These are phyloP conservation scores for Bubalus kerabau DNA, from an alignment of 2,113 vertebrate species.

Conservation along the genomic window DNA sequence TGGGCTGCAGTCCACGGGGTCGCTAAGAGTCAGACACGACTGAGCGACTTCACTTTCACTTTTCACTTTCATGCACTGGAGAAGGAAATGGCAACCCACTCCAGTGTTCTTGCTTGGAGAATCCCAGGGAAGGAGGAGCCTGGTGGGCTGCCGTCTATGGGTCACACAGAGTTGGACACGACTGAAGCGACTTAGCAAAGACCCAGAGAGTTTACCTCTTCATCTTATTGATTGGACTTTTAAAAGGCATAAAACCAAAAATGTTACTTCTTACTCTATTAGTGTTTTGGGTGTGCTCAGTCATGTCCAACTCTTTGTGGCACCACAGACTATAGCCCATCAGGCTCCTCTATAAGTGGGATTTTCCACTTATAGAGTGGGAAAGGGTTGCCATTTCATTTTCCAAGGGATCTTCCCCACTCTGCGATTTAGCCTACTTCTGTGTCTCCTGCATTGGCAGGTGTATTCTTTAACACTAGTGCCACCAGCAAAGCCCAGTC, in stretches of 20 bases:
- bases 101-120: not conserved
- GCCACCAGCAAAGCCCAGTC: not conserved
- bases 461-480: not conserved
- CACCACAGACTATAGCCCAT: not conserved
- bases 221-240: not conserved
- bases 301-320: not conserved
- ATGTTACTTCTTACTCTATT: not conserved
- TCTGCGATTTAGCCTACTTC: not conserved
- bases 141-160: not conserved
- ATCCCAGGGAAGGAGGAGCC: not conserved
- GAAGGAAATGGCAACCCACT: not conserved
- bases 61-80: not conserved
- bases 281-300: not conserved
- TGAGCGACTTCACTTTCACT: not conserved
- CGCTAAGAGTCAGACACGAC: not conserved
- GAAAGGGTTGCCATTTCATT: not conserved
- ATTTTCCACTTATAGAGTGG: not conserved
- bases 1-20: too few species aligned
- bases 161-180: fast-evolving
- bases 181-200: too few species aligned
- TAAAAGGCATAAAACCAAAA: not conserved
- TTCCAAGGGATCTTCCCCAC: not conserved
- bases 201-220: not conserved
- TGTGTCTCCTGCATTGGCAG: not conserved
- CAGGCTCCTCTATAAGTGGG: not conserved